Percentiles rank a stretch among this genome's conserved stretches.
Evolutionary conservation across 2,888 invertebrate species (phyloP).

Genomic region (Toxonevra muliebris): DNA sequence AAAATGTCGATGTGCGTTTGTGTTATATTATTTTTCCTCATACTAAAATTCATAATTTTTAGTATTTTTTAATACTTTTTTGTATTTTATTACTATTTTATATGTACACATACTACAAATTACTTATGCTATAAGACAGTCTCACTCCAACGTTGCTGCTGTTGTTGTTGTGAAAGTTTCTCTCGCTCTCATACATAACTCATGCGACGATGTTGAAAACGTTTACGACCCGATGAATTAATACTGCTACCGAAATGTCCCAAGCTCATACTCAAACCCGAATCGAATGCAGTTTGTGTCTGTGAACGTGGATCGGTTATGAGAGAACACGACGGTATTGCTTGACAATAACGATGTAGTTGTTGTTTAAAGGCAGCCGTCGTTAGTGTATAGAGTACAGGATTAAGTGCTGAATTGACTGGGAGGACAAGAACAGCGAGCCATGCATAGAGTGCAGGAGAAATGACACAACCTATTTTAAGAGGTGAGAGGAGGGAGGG

Average conservation of each 20-base stretch:
- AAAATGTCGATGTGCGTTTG: no score
- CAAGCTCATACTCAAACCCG: slow-evolving; percentile 65
- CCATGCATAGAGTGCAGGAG: slow-evolving; percentile 70
- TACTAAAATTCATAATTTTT: no score
- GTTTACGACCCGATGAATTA: slow-evolving; percentile 58
- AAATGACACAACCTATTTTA: slow-evolving; percentile 66
- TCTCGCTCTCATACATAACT: slow-evolving; percentile 49
- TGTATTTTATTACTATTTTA: not conserved
- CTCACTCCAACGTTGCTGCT: not conserved
- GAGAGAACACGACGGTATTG: slow-evolving; percentile 49
- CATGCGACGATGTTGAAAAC: slow-evolving; percentile 62
- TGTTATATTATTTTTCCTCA: no score
- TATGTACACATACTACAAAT: not conserved
- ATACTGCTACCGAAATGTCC: slow-evolving; percentile 60
- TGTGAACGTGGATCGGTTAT: slow-evolving; percentile 57
- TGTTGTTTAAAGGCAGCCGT: slow-evolving; percentile 71
- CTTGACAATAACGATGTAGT: slow-evolving; percentile 55
- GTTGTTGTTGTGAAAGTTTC: not conserved
- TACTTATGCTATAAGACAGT: slow-evolving; percentile 10
- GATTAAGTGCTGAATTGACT: slow-evolving; percentile 72
- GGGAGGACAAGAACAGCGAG: slow-evolving; percentile 71
- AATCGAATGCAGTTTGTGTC: slow-evolving; percentile 64
- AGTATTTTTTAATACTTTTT: not conserved
- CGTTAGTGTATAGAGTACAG: slow-evolving; percentile 71
- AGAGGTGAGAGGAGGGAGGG: not conserved